Base-by-base conservation (phyloP, 2,113 vertebrate genomes). In the Agelaius tricolor region DNA sequence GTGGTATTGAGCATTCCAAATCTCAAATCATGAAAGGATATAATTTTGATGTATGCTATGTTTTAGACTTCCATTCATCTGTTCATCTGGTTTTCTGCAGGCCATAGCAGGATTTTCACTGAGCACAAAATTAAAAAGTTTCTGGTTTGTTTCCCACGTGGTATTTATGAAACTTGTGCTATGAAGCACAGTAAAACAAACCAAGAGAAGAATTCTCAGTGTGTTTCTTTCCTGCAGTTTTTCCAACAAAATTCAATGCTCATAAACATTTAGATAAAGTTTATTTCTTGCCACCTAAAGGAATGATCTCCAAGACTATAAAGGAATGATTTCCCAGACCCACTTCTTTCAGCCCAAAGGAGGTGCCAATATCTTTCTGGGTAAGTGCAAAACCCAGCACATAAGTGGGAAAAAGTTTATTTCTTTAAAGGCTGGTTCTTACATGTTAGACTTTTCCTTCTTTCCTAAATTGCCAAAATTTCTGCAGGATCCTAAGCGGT, bases 281-380 rank as follows among this genome's bases (percentile, higher is more conserved):
- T 86, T 43, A 71, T 92, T 96, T 91, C 44, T 96, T 94, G 46
- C 3, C n/a, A 87, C 31, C 46, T 71, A 66, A 92, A 96, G 71
- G 72, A 89, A 54, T 11, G 2, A 74, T 77, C 54, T 91, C 35
- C 71, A 95, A 91, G 72, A 76, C 43, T 28, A 54, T 71, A 71
- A 93, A 96, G 71, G 71, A 88, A 52, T 11, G 2, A 76, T 77
- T 51, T 91, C 37, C 71, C 95, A 92, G 71, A 71, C 41, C 52
- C 52, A 47, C 49, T 81, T 93, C 74, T 81, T 93, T 15, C 43
- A 55, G 15, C 11, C 33, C 77, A 59, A 57, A 67, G 22, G 39
- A 83, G 19, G 18, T 35, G 28, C 20, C 55, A 71, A 49, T 55
- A 31, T 72, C 49, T 90, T 83, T 66, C 47, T 71, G 51, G 55